Evolutionary conservation across 2,113 vertebrate genomes (phyloP), one percentile per base, ranked within the genome.

Genomic region (Galemys pyrenaicus): DNA sequence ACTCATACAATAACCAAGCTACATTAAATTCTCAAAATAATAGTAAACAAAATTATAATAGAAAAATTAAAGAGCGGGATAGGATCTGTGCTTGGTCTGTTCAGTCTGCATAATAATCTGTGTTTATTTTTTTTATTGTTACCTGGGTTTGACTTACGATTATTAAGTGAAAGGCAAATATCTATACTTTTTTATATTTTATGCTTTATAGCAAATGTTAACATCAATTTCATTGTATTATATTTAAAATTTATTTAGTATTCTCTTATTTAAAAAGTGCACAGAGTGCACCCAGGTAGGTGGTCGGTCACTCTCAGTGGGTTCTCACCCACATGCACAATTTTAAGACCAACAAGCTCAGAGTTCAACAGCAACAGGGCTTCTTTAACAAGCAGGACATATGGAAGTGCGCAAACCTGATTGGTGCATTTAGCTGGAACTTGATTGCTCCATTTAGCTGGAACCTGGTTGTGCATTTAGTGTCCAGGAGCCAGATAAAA

Each of bases 111-210:
- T 58, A 26, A 44, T 39, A 46, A 51, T 49, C 22, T 24, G 39
- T 26, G 32, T 65, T 87, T 78, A 54, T 44, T 37, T 7, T 51
- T 30, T 51, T 54, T 4, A 5, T n/a, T 3, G 19, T n/a, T 56
- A 58, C 6, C 51, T 13, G 1, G 3, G 6, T 75, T 41, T 32
- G 0, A 54, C 78, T 22, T 75, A 46, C 73, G 26, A 75, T 22
- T 79, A 35, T n/a, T 73, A 35, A 56, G 68, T 68, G 49, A 74
- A 84, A 71, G 78, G 26, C 32, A 92, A 91, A 82, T 88, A 89
- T 24, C 1, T 28, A 79, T 41, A 44, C 0, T 73, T 46, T 65
- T 41, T 6, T 5, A 67, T 80, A 60, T n/a, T 51, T 81, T 75
- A 17, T 82, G 6, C 46, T 37, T 80, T 8, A 56, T 3, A 35